phyloP scores from a whole-genome alignment of 2,888 invertebrate species.

The Nymphalis urticae region DNA sequence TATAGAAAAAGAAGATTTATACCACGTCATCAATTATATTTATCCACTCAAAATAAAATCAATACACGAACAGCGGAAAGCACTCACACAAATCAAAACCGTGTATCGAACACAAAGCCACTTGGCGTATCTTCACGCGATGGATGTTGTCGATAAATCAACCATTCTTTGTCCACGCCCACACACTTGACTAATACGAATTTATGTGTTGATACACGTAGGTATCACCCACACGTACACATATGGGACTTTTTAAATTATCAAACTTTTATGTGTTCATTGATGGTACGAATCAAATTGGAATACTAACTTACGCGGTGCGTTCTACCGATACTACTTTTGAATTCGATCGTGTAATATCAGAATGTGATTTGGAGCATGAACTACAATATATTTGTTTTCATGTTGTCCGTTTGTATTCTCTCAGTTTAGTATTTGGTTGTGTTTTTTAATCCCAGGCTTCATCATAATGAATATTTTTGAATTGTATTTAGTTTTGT shows the following conservation, averaged over 20 bases:
- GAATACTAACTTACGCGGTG: too few species aligned
- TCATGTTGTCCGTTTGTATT: too few species aligned
- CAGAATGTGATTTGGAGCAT: too few species aligned
- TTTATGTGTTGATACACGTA: conserved; percentile 55
- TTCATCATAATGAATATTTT: too few species aligned
- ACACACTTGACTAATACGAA: conserved; percentile 74
- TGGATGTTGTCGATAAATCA: conserved; percentile 72
- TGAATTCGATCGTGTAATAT: too few species aligned
- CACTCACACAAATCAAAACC: conserved; percentile 42
- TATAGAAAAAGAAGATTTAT: not conserved
- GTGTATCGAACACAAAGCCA: conserved; percentile 59
- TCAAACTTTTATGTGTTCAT: not conserved
- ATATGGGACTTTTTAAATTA: conserved; percentile 2
- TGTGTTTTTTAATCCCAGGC: too few species aligned
- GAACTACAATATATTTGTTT: too few species aligned
- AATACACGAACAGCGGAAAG: conserved; percentile 37
- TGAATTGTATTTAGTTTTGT: too few species aligned
- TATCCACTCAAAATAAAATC: conserved; percentile 25
- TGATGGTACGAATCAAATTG: not conserved
- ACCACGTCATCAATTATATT: conserved; percentile 4
- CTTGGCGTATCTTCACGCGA: conserved; percentile 63
- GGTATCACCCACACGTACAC: conserved; percentile 23
- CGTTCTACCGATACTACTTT: too few species aligned
- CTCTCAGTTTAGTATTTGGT: too few species aligned
- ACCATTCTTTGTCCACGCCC: conserved; percentile 61